Percentiles rank a stretch among this genome's conserved stretches.
phyloP scores from a whole-genome alignment of 2,797 vertebrate species.

The Vipera latastei region DNA sequence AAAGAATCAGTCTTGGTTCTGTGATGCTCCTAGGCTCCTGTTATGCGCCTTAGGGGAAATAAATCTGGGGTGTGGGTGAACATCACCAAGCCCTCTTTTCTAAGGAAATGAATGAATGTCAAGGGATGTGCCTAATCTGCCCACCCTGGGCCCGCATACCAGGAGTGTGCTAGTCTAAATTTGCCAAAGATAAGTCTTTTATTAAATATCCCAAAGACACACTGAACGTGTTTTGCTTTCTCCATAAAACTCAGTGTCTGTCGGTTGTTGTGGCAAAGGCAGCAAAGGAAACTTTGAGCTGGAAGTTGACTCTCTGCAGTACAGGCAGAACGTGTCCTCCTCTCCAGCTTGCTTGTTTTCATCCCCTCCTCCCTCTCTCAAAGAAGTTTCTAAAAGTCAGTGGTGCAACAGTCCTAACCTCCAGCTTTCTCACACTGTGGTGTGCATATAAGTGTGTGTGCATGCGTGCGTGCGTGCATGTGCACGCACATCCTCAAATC shows the following conservation, averaged over 20 bases:
- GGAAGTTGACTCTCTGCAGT: not conserved
- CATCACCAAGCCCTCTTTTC: not conserved
- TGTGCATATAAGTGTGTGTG: not conserved
- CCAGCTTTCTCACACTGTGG: not conserved
- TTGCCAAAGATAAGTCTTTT: not conserved
- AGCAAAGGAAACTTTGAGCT: not conserved
- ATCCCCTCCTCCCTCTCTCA: not conserved
- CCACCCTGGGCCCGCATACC: not conserved
- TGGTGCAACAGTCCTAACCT: not conserved
- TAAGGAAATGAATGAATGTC: not conserved
- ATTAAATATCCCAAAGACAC: not conserved
- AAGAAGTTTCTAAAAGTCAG: not conserved
- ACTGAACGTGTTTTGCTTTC: not conserved
- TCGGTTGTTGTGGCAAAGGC: not conserved
- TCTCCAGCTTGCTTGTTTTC: not conserved
- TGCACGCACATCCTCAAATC: not conserved
- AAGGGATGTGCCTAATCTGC: not conserved
- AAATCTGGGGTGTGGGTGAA: too few species aligned
- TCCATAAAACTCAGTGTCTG: not conserved
- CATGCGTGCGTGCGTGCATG: fast-evolving
- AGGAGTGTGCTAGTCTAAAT: not conserved
- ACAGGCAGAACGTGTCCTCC: not conserved
- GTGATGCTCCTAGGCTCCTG: not conserved
- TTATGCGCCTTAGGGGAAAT: not conserved
- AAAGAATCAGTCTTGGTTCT: not conserved